These are phyloP conservation scores for Macaca nemestrina DNA, from an alignment of 2,113 vertebrate species.

Conservation along the genomic window DNA sequence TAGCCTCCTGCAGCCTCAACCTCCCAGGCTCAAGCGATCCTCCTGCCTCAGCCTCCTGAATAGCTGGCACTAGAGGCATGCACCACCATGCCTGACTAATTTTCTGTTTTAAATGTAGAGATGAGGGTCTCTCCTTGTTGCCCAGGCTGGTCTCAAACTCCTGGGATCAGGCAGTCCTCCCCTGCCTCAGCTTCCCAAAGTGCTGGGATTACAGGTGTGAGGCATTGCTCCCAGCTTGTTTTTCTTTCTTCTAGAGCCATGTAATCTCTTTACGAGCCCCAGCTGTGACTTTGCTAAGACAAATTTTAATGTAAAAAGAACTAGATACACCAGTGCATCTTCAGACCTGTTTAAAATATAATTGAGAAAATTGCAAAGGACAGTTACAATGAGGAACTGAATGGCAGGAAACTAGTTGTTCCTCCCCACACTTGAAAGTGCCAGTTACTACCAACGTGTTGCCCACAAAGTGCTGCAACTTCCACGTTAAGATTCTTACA, in stretches of 20 bases:
- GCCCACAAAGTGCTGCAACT: background rate
- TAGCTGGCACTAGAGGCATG: too few species aligned
- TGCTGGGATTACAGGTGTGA: too few species aligned
- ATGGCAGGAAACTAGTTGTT: background rate
- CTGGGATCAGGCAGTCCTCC: too few species aligned
- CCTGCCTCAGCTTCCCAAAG: too few species aligned
- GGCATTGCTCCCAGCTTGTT: background rate
- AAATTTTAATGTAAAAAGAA: constrained; percentile 37
- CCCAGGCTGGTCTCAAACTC: too few species aligned
- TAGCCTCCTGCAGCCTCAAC: too few species aligned
- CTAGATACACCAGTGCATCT: background rate
- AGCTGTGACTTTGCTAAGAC: constrained; percentile 48
- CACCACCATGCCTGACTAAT: too few species aligned
- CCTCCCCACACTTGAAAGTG: background rate
- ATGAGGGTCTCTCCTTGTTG: too few species aligned
- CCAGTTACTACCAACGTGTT: background rate
- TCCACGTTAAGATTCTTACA: background rate
- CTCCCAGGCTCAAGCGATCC: too few species aligned
- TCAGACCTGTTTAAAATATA: constrained; percentile 40
- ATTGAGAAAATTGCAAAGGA: constrained; percentile 33
- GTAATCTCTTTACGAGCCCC: background rate
- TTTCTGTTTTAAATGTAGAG: too few species aligned
- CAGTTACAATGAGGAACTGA: constrained; percentile 16
- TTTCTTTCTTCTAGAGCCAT: background rate
- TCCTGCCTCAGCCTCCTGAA: too few species aligned